phyloP scores from a whole-genome alignment of 1,140 invertebrate species.

The Hormaphis cornu region DNA sequence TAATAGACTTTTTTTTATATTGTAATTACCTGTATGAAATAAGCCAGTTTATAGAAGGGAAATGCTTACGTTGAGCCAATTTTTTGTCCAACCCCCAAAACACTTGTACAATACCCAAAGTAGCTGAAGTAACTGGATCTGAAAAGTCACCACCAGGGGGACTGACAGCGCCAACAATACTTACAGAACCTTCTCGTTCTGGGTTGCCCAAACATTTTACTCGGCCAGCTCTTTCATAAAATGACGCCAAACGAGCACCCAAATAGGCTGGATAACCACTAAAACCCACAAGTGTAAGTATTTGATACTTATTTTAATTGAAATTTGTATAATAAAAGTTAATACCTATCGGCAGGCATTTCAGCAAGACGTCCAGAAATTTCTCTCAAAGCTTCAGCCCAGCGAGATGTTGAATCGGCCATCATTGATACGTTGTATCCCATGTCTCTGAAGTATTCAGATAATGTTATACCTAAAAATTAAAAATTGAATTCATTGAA shows the following conservation, averaged over 20 bases:
- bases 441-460: slow-evolving; percentile 99
- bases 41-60: slow-evolving; percentile 99
- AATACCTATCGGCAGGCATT: slow-evolving; percentile 86
- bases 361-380: slow-evolving; percentile 99
- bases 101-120: slow-evolving; percentile 98
- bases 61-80: slow-evolving; percentile 97
- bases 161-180: slow-evolving; percentile 98
- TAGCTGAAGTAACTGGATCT: slow-evolving; percentile 98
- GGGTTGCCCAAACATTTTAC: slow-evolving; percentile 98
- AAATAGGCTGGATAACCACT: slow-evolving; percentile 99
- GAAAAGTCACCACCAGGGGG: slow-evolving; percentile 99
- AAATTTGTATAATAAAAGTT: background rate
- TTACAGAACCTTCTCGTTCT: slow-evolving; percentile 93
- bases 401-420: slow-evolving; percentile 99
- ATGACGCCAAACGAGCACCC: slow-evolving; percentile 93
- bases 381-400: slow-evolving; percentile 99
- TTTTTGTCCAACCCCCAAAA: slow-evolving; percentile 99
- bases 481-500: slow-evolving; percentile 6
- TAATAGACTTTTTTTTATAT: too few relatives aligned
- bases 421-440: slow-evolving; percentile 99
- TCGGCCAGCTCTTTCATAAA: slow-evolving; percentile 97
- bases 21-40: slow-evolving; percentile 77
- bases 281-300: slow-evolving; percentile 36
- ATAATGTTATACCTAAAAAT: slow-evolving; percentile 80
- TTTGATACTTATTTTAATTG: background rate